Evolutionary conservation across 2,113 vertebrate genomes (phyloP), one percentile per base, ranked within the genome.

Genomic region (Noturus placidus): DNA sequence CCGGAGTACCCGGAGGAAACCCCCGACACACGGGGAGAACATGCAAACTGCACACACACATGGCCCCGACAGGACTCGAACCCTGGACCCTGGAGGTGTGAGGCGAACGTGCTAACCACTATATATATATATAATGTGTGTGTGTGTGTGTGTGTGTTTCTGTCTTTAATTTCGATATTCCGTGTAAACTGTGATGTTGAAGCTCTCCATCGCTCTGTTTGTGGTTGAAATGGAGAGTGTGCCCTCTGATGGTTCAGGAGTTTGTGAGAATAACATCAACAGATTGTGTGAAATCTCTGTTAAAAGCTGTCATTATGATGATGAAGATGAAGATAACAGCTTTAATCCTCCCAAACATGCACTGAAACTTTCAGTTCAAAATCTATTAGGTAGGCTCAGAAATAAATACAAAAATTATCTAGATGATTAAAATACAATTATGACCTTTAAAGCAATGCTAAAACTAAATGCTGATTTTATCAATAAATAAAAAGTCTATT

Each of bases 351-450:
- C n/a, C 14, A 33, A 33, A 19, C 30, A 15, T 61, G 19, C 35
- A 22, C 86, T 87, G 38, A 61, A n/a, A 54, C 46, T 87, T 46
- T 46, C 67, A 56, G 27, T 27, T 15, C 35, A 74, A 25, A 87
- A 19, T 82, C 52, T 76, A 10, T 35, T 63, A 76, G 86, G 69
- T 83, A 56, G 52, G 76, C 42, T 52, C 63, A 30, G 30, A 69
- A 69, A 69, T 69, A 11, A 10, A n/a, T 65, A 2, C 8, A 61
- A 0, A 50, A 0, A 50, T 10, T 25, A 2, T 27, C 22, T 61
- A 54, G 52, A 54, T 54, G 13, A 54, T 54, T 54, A 3, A 67
- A 14, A 13, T 30, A 30, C 63, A 67, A 13, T 90, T 90, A 1
- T 67, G 25, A 89, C 90, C 0, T 67, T 67, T 67, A 30, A 67